A percentile compares a stretch with the other conserved stretches of the same genome.
These are phyloP conservation scores for Holothuria leucospilota DNA, from an alignment of 53 echinoderm and acorn worm genomes.

Conservation along the genomic window DNA sequence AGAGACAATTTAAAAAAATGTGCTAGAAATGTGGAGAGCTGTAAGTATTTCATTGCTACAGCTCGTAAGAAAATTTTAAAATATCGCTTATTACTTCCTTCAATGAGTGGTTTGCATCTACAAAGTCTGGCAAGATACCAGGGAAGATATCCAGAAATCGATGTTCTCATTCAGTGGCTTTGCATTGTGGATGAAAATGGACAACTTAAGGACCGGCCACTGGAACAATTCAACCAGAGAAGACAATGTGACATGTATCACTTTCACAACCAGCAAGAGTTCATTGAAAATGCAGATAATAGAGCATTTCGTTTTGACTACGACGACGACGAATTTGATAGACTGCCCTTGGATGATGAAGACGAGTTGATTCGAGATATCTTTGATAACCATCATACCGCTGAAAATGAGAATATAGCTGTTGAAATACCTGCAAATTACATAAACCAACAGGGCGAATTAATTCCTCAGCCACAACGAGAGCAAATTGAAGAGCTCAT, in stretches of 20 bases:
- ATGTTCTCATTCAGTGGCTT: background rate
- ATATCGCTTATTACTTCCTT: constrained; percentile 14
- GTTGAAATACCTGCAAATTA: constrained; percentile 3
- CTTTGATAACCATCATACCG: background rate
- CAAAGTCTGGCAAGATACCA: background rate
- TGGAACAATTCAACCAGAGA: background rate
- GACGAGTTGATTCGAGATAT: constrained; percentile 1
- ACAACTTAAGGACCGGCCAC: no score
- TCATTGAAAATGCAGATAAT: background rate
- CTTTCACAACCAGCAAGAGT: background rate
- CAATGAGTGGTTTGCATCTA: constrained; percentile 45
- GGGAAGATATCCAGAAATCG: background rate
- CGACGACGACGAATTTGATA: constrained; percentile 26
- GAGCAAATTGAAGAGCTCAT: background rate
- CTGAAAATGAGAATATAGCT: background rate
- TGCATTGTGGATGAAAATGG: background rate
- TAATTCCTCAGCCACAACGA: background rate
- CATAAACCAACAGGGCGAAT: background rate
- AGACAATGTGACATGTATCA: background rate
- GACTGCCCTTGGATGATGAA: constrained; percentile 3
- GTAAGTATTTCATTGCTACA: constrained; percentile 35
- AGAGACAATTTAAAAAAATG: constrained; percentile 23
- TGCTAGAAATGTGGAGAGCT: constrained; percentile 42
- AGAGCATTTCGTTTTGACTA: background rate
- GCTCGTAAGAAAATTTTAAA: constrained; percentile 62